Evolutionary conservation across 2,797 vertebrate genomes (phyloP).

Genomic region (Hoplostethus mediterraneus): DNA sequence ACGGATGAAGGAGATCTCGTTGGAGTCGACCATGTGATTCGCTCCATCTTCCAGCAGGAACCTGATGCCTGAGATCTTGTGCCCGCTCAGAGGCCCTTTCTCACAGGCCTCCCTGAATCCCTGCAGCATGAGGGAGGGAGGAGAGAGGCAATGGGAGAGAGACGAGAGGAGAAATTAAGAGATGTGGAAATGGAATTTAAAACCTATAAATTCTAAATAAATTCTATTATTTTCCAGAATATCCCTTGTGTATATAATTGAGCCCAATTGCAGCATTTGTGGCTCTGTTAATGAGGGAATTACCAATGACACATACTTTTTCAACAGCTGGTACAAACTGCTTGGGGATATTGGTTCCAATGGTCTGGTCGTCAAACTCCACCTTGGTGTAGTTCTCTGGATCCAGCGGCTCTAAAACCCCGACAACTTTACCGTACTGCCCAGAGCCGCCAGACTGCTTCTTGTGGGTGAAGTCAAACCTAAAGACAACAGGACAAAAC

Average conservation of each 20-base stretch:
- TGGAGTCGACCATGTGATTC: slow-evolving; percentile 96
- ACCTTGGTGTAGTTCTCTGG: slow-evolving; percentile 88
- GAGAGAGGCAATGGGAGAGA: background rate
- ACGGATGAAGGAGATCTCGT: slow-evolving; percentile 94
- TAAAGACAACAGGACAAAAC: slow-evolving; percentile 52
- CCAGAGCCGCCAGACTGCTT: slow-evolving; percentile 94
- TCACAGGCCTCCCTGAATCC: slow-evolving; percentile 93
- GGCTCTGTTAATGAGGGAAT: background rate
- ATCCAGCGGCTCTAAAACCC: slow-evolving; percentile 91
- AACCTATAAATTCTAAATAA: background rate
- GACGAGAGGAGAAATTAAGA: background rate
- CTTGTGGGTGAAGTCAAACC: slow-evolving; percentile 98
- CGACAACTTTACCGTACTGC: slow-evolving; percentile 95
- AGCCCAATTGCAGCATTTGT: background rate
- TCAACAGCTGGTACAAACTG: slow-evolving; percentile 95
- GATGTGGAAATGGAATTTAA: background rate
- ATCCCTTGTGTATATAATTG: background rate
- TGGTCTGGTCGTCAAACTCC: slow-evolving; percentile 92
- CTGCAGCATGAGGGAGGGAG: slow-evolving; percentile 71
- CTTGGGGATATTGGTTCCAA: slow-evolving; percentile 94
- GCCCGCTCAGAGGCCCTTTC: slow-evolving; percentile 90
- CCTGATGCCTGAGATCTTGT: slow-evolving; percentile 91
- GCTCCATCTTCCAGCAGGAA: slow-evolving; percentile 94
- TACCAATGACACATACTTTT: slow-evolving; percentile 82
- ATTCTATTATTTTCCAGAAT: background rate